Percentiles rank a stretch among this genome's conserved stretches.
Conservation (phyloP, 2,888 invertebrate genomes). For the Vesta saturnalis region DNA sequence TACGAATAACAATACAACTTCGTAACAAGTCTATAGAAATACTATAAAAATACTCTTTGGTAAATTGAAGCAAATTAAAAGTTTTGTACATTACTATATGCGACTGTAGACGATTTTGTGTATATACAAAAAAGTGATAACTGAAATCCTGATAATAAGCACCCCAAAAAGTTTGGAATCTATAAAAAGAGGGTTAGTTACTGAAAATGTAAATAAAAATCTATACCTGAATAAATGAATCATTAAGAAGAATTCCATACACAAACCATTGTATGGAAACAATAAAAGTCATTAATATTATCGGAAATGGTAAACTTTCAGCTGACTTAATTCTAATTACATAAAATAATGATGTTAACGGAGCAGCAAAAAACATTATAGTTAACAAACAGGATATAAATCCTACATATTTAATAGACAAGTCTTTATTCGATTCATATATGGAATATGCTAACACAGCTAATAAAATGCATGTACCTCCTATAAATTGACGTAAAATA, state of each 20-base stretch:
- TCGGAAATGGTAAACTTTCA: constrained; percentile 87
- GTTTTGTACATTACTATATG: constrained; percentile 30
- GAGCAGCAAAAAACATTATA: constrained; percentile 83
- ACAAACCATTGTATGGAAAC: constrained; percentile 86
- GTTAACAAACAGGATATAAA: constrained; percentile 77
- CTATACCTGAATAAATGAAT: constrained; percentile 80
- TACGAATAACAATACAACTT: constrained; percentile 8
- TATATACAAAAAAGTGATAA: constrained; percentile 80
- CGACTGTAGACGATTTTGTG: constrained; percentile 62
- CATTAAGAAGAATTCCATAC: constrained; percentile 82
- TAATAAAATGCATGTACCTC: constrained; percentile 65
- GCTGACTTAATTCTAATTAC: constrained; percentile 83
- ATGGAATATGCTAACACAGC: constrained; percentile 69
- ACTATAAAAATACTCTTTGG: constrained; percentile 9
- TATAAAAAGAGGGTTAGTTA: constrained; percentile 61
- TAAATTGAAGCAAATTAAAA: constrained; percentile 17
- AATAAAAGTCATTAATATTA: constrained; percentile 84
- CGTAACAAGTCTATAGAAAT: neutral
- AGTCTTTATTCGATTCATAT: constrained; percentile 64
- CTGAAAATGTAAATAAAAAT: neutral
- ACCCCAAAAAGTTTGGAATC: constrained; percentile 84
- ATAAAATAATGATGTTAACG: constrained; percentile 80
- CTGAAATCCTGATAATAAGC: constrained; percentile 77
- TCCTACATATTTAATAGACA: constrained; percentile 72
- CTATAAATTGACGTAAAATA: constrained; percentile 70